Conservation (phyloP, 1,140 invertebrate species). For the Colletes gigas region DNA sequence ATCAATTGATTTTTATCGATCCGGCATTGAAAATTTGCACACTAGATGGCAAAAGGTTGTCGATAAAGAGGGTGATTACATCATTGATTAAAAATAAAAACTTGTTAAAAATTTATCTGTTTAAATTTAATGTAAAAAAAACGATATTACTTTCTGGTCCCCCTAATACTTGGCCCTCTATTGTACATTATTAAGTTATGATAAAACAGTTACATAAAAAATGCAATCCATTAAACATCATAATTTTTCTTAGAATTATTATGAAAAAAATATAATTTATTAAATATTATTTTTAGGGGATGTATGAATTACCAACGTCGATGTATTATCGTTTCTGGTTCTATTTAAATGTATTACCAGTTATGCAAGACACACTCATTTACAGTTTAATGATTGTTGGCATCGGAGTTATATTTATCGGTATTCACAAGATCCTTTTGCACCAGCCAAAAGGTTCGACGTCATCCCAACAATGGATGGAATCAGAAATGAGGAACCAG, state of each 20-base stretch:
- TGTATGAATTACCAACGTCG: slow-evolving; percentile 84
- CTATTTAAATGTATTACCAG: slow-evolving; percentile 86
- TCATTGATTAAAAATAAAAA: too few relatives aligned
- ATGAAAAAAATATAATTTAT: not conserved
- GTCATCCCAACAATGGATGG: slow-evolving; percentile 65
- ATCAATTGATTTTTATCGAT: too few relatives aligned
- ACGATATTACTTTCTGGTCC: too few relatives aligned
- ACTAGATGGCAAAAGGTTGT: too few relatives aligned
- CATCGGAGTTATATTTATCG: slow-evolving; percentile 79
- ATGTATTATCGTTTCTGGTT: slow-evolving; percentile 86
- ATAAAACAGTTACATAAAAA: too few relatives aligned
- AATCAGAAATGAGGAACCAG: slow-evolving; percentile 71
- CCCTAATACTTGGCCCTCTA: too few relatives aligned
- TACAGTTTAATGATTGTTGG: slow-evolving; percentile 84
- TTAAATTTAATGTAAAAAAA: too few relatives aligned
- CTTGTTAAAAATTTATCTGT: too few relatives aligned
- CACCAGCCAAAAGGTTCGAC: slow-evolving; percentile 65
- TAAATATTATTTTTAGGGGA: slow-evolving; percentile 82
- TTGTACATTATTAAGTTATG: too few relatives aligned
- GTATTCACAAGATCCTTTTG: slow-evolving; percentile 76
- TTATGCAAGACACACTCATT: slow-evolving; percentile 82
- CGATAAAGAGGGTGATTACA: too few relatives aligned
- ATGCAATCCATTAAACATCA: too few relatives aligned
- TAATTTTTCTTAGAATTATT: not conserved
- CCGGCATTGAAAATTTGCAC: too few relatives aligned